Evolutionary conservation across 2,797 vertebrate species (phyloP).

Genomic region (Stomatorhinus walkeri): DNA sequence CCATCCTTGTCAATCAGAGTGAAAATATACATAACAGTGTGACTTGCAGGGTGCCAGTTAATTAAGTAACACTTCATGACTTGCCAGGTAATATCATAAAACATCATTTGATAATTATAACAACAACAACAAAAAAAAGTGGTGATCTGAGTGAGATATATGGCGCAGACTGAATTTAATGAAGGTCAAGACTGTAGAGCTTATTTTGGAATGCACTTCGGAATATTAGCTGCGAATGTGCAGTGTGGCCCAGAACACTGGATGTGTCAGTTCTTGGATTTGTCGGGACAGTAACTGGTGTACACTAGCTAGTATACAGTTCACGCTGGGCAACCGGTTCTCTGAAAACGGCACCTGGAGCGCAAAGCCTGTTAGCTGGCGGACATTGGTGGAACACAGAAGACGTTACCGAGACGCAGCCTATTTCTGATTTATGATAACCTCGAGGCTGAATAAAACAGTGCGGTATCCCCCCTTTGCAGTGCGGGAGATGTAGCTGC

Average conservation of each 20-base stretch:
- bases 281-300: not conserved
- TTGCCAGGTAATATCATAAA: not conserved
- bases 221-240: not conserved
- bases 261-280: not conserved
- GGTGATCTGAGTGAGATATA: not conserved
- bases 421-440: not conserved
- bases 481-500: not conserved
- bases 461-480: not conserved
- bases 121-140: not conserved
- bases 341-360: not conserved
- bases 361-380: not conserved
- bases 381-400: not conserved
- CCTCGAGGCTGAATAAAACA: not conserved
- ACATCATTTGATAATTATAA: not conserved
- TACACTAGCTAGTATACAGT: not conserved
- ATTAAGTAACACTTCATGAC: not conserved
- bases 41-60: not conserved
- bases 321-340: not conserved
- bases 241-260: not conserved
- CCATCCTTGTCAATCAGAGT: not conserved
- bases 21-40: not conserved
- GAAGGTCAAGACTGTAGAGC: not conserved
- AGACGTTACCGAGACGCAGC: not conserved
- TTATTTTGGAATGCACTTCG: not conserved
- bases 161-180: not conserved